A percentile compares a stretch with the other conserved stretches of the same genome.
These are phyloP conservation scores for Brassicogethes aeneus DNA, from an alignment of 2,888 invertebrate species.

Conservation along the genomic window DNA sequence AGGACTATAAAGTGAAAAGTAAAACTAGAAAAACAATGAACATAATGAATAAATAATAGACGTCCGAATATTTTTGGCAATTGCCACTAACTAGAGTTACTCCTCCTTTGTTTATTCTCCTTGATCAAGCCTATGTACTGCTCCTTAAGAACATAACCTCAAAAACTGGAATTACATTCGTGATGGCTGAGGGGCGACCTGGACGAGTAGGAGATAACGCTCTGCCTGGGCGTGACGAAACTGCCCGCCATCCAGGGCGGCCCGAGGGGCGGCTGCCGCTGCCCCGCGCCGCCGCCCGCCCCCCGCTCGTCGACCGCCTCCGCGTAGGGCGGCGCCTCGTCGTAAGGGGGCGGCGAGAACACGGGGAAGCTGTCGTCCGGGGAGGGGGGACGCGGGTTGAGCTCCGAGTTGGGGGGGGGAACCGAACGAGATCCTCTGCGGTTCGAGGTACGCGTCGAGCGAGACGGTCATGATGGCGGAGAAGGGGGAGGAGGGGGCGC, in stretches of 20 bases:
- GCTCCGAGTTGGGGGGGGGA: slow-evolving; percentile 68
- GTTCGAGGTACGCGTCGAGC: slow-evolving; percentile 78
- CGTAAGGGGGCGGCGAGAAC: slow-evolving; percentile 72
- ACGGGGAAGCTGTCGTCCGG: slow-evolving; percentile 80
- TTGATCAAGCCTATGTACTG: slow-evolving; percentile 14
- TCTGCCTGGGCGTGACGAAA: slow-evolving; percentile 56
- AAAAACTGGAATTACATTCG: slow-evolving; percentile 64
- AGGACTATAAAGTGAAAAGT: no score
- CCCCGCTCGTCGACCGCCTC: slow-evolving; percentile 33
- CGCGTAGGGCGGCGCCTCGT: slow-evolving; percentile 38
- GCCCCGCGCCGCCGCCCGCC: slow-evolving; percentile 23
- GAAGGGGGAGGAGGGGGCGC: slow-evolving; percentile 66
- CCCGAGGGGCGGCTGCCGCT: slow-evolving; percentile 38
- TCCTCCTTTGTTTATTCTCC: no score
- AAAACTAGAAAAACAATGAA: no score
- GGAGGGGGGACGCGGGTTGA: slow-evolving; percentile 56
- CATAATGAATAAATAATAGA: no score
- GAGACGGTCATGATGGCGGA: slow-evolving; percentile 79
- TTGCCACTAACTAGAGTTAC: no score
- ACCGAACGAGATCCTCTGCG: slow-evolving; percentile 71
- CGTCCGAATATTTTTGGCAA: no score
- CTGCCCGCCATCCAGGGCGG: slow-evolving; percentile 46
- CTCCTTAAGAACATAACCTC: slow-evolving; percentile 5
- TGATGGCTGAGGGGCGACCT: slow-evolving; percentile 75
- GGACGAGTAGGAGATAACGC: slow-evolving; percentile 68